Evolutionary conservation across 1,140 invertebrate genomes (phyloP).

Genomic region (Rhynchophorus ferrugineus): DNA sequence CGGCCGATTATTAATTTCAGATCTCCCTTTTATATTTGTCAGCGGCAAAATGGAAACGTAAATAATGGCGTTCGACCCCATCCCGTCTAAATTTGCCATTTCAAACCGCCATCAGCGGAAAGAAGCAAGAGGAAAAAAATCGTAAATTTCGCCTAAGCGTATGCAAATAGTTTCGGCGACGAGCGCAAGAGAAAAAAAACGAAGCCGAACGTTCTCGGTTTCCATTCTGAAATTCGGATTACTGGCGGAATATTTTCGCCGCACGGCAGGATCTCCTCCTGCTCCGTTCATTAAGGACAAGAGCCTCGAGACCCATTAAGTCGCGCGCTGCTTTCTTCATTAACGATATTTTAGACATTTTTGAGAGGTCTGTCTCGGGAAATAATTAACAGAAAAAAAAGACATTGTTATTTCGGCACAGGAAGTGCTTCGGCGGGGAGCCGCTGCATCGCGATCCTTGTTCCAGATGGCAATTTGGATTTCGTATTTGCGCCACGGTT

Average conservation of each 20-base stretch:
- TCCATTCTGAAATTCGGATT: constrained; percentile 21
- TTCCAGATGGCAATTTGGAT: no score
- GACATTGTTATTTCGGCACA: constrained; percentile 19
- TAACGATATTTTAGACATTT: constrained; percentile 25
- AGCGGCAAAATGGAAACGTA: no score
- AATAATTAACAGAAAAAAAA: constrained; percentile 21
- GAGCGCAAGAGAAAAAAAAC: constrained; percentile 12
- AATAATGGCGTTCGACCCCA: no score
- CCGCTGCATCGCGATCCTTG: no score
- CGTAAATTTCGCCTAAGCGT: neutral
- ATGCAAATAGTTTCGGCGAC: constrained; percentile 10
- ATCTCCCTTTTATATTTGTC: no score
- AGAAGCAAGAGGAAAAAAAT: neutral
- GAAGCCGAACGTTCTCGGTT: constrained; percentile 16
- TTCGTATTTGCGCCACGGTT: no score
- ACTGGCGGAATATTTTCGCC: constrained; percentile 19
- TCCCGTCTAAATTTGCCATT: neutral
- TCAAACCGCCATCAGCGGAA: no score
- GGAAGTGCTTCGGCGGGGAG: constrained; percentile 1
- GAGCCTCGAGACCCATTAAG: constrained; percentile 16
- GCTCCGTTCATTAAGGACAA: constrained; percentile 15
- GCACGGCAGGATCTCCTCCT: constrained; percentile 11
- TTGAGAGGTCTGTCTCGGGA: constrained; percentile 18
- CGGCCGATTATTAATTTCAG: no score
- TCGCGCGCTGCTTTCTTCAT: constrained; percentile 17